phyloP scores from a whole-genome alignment of 1,140 invertebrate genomes.

The Dolichoris vasculosae region DNA sequence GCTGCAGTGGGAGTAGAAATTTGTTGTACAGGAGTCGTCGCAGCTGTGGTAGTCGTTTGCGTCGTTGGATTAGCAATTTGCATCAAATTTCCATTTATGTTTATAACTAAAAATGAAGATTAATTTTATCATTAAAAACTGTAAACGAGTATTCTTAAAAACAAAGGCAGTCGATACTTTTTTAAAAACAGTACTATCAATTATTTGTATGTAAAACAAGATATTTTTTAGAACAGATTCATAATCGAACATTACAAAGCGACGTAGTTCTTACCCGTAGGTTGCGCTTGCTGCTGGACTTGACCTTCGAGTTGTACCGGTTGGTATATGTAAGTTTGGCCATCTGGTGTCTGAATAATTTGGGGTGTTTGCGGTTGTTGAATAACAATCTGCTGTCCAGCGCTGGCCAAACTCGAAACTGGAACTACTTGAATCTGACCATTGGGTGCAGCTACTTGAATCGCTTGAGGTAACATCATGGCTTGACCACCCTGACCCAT shows the following conservation, averaged over 20 bases:
- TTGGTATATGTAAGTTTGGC: conserved; percentile 94
- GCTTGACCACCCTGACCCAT: conserved; percentile 73
- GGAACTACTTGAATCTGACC: conserved; percentile 81
- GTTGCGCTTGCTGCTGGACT: conserved; percentile 78
- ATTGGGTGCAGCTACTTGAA: conserved; percentile 79
- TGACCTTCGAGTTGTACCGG: conserved; percentile 80
- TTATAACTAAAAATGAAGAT: conserved; percentile 76
- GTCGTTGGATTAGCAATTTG: conserved; percentile 77
- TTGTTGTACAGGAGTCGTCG: conserved; percentile 73
- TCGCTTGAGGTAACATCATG: conserved; percentile 77
- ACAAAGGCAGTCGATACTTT: conserved; percentile 1
- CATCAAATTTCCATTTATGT: conserved; percentile 84
- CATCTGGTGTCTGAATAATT: conserved; percentile 92
- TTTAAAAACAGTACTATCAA: conserved; percentile 32
- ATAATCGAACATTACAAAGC: conserved; percentile 28
- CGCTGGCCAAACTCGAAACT: conserved; percentile 76
- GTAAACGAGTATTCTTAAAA: conserved; percentile 14
- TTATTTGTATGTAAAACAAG: too few species aligned
- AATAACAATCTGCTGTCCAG: conserved; percentile 76
- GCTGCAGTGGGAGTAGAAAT: conserved; percentile 77
- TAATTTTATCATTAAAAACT: background rate
- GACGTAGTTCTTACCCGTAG: conserved; percentile 73
- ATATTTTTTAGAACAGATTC: too few species aligned
- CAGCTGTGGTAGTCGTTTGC: conserved; percentile 72
- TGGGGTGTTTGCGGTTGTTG: conserved; percentile 83